These are phyloP conservation scores for Scylla paramamosain DNA, from an alignment of 1,140 invertebrate genomes.

Conservation along the genomic window DNA sequence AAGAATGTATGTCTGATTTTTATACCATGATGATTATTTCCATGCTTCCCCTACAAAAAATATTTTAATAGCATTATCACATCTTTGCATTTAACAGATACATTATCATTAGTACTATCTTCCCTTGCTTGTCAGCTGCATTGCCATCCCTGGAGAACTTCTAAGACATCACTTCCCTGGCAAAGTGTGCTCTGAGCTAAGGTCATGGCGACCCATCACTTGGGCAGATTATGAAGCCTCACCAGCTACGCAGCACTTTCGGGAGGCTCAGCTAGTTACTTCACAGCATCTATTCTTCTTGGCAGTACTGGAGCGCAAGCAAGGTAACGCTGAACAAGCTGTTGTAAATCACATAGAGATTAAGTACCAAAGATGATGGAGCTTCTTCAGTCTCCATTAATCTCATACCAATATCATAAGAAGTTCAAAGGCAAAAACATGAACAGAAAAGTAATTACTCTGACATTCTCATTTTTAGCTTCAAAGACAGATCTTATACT, in stretches of 20 bases:
- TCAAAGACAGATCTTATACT: too few species aligned
- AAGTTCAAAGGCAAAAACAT: too few species aligned
- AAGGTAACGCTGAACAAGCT: slow-evolving; percentile 81
- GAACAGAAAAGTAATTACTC: too few species aligned
- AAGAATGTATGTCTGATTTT: too few species aligned
- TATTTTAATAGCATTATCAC: not conserved
- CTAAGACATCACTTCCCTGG: slow-evolving; percentile 80
- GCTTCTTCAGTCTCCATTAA: too few species aligned
- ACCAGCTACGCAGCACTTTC: slow-evolving; percentile 81
- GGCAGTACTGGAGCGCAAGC: slow-evolving; percentile 84
- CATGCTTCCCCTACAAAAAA: too few species aligned
- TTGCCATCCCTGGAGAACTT: slow-evolving; percentile 69
- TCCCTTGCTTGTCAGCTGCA: slow-evolving; percentile 67
- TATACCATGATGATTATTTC: too few species aligned
- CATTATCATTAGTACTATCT: slow-evolving; percentile 62
- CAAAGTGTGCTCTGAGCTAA: slow-evolving; percentile 83
- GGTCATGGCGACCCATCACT: slow-evolving; percentile 86
- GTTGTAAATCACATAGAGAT: not conserved
- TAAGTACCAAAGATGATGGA: not conserved
- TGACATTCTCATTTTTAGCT: too few species aligned
- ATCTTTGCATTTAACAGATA: not conserved
- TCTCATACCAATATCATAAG: too few species aligned
- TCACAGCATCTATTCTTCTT: slow-evolving; percentile 80
- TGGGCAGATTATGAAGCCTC: slow-evolving; percentile 85
- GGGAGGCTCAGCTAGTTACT: slow-evolving; percentile 83